These are phyloP conservation scores for Hypselothyrea guttata DNA, from an alignment of 2,888 invertebrate genomes.

Conservation along the genomic window DNA sequence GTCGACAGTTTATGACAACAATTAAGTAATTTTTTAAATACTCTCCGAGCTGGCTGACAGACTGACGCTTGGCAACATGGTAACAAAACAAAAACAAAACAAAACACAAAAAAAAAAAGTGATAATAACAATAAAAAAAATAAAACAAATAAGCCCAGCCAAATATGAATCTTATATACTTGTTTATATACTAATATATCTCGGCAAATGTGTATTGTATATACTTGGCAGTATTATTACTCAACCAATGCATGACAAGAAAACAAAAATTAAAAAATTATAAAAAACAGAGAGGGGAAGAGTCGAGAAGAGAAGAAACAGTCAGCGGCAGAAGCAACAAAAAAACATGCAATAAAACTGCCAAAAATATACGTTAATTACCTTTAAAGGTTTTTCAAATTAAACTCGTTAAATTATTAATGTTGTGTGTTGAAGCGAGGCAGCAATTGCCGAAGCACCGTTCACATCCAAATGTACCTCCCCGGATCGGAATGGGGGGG, in stretches of 20 bases:
- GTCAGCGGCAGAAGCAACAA: too few species aligned
- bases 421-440: slow-evolving; percentile 46
- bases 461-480: slow-evolving; percentile 15
- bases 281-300: slow-evolving; percentile 8
- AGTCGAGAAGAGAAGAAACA: slow-evolving; percentile 13
- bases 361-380: slow-evolving; percentile 76
- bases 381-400: slow-evolving; percentile 77
- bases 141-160: slow-evolving; percentile 16
- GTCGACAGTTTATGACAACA: slow-evolving; percentile 71
- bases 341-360: slow-evolving; percentile 67
- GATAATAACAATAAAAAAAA: too few species aligned
- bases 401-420: slow-evolving; percentile 71
- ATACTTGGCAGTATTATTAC: slow-evolving; percentile 50
- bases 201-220: slow-evolving; percentile 11
- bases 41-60: slow-evolving; percentile 53
- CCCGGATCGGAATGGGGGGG: too few species aligned
- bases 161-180: slow-evolving; percentile 48
- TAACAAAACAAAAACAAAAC: slow-evolving; percentile 38
- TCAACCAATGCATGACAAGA: slow-evolving; percentile 52
- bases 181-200: slow-evolving; percentile 25
- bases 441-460: slow-evolving; percentile 39
- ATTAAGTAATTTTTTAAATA: slow-evolving; percentile 75
- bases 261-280: slow-evolving; percentile 26
- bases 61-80: slow-evolving; percentile 52
- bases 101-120: too few species aligned